Evolutionary conservation across 2,113 vertebrate genomes (phyloP).

Genomic region (Tauraco erythrolophus): DNA sequence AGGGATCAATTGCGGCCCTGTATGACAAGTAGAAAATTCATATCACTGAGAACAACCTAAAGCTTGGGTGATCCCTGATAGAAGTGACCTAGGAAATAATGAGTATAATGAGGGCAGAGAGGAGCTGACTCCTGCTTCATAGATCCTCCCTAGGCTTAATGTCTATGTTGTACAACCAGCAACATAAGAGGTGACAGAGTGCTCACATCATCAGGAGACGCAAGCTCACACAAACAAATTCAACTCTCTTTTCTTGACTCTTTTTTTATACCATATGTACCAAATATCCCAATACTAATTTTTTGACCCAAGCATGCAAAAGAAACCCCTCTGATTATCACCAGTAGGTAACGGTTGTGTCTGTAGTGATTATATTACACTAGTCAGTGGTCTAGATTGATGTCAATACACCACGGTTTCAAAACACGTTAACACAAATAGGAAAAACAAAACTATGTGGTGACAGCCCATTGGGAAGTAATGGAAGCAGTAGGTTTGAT

Average conservation of each 20-base stretch:
- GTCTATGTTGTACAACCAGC: neutral
- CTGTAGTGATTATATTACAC: neutral
- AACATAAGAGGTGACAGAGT: neutral
- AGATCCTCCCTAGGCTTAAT: neutral
- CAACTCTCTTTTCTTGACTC: neutral
- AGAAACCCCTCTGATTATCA: neutral
- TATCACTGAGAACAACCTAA: neutral
- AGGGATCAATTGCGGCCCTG: accelerated
- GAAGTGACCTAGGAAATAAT: neutral
- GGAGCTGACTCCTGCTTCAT: neutral
- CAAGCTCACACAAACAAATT: neutral
- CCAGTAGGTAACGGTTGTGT: accelerated
- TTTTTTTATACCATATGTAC: neutral
- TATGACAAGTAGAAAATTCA: neutral
- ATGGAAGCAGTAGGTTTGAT: neutral
- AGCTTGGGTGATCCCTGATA: neutral
- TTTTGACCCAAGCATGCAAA: neutral
- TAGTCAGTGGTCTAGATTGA: neutral
- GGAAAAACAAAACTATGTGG: neutral
- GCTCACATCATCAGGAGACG: neutral
- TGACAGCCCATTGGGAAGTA: neutral
- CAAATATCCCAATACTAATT: neutral
- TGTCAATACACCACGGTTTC: neutral
- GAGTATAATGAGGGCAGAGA: neutral
- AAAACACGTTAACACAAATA: neutral